Base-by-base conservation (phyloP, 2,888 invertebrate species). In the Watsonalla cultraria region DNA sequence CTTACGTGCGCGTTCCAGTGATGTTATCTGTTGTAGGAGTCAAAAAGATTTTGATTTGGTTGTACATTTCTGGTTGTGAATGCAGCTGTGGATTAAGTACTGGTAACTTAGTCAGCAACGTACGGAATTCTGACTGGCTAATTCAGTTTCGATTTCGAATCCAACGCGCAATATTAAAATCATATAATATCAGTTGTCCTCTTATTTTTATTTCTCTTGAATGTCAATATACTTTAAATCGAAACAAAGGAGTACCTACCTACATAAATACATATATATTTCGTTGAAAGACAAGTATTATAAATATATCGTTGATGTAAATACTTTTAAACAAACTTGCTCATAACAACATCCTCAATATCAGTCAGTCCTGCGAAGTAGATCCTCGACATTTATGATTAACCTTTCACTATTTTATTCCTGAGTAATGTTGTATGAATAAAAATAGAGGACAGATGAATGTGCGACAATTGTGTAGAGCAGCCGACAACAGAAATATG, bases 1-100 rank as follows among this genome's bases (percentile, higher is more conserved):
- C 84, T 96, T 96, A 34, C 96, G 92, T 0, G 95, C 96, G 37
- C 96, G 92, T 78, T 97, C 97, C 66, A 97, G 76, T 0, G 96
- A 94, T 14, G 96, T 94, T 69, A 96, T 96, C 96, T 96, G 78
- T 47, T 53, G 15, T 39, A 46, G 24, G 24, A 24, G 24, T 24
- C 1, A 24, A 24, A 24, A 24, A 24, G 24, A 24, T 24, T 24
- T 24, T 24, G 4, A 24, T 24, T 24, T 24, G 4, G 24, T 24
- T 24, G n/a, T n/a, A n/a, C n/a, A n/a, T n/a, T n/a, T n/a, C n/a
- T n/a, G n/a, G n/a, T n/a, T n/a, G n/a, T n/a, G n/a, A n/a, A n/a
- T n/a, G n/a, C n/a, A n/a, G n/a, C n/a, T n/a, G n/a, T n/a, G n/a
- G n/a, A n/a, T n/a, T n/a, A 24, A 2, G 24, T 24, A 2, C 4